Evolutionary conservation across 2,113 vertebrate species (phyloP).

Genomic region (Cygnus buccinator): DNA sequence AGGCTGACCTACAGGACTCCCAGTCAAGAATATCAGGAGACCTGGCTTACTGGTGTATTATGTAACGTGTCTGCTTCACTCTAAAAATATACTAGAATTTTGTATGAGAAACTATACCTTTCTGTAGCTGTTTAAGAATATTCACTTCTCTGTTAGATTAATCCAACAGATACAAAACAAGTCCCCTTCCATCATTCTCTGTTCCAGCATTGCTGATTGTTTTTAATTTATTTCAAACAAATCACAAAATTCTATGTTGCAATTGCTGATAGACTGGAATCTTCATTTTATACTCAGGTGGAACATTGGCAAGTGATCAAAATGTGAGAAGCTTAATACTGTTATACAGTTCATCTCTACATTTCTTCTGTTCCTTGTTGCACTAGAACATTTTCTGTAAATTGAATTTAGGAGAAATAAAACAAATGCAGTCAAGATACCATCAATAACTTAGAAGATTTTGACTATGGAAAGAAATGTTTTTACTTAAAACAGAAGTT

Average conservation of each 20-base stretch:
- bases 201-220: background rate
- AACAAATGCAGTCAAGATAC: constrained; percentile 5
- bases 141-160: background rate
- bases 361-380: background rate
- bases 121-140: background rate
- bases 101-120: background rate
- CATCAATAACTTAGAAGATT: background rate
- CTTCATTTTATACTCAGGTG: background rate
- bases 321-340: background rate
- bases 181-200: background rate
- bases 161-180: background rate
- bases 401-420: constrained; percentile 3
- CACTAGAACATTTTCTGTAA: background rate
- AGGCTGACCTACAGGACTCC: background rate
- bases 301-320: background rate
- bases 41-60: background rate
- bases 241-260: background rate
- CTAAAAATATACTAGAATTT: background rate
- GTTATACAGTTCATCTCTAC: background rate
- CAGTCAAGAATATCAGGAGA: background rate
- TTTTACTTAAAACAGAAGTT: constrained; percentile 23
- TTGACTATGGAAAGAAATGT: background rate
- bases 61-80: background rate
- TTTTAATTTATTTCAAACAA: background rate
- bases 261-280: background rate